These are phyloP conservation scores for Acrocephalus kingi DNA, from an alignment of 2,113 vertebrate genomes.

Conservation along the genomic window DNA sequence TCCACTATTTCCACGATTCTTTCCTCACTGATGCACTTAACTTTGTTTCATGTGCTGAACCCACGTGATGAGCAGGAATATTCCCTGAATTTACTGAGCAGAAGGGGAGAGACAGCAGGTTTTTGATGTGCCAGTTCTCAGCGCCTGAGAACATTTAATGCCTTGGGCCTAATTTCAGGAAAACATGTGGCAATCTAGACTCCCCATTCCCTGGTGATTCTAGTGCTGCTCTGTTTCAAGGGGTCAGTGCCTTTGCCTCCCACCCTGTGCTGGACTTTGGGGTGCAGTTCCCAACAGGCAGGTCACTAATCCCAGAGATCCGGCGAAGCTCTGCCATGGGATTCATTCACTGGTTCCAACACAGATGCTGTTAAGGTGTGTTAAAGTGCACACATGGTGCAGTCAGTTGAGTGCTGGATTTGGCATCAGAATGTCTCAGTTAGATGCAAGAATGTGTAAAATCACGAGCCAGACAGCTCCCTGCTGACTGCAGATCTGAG, in stretches of 20 bases:
- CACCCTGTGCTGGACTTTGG: not conserved
- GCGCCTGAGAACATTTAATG: not conserved
- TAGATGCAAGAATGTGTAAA: conserved; percentile 63
- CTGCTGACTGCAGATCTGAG: conserved; percentile 58
- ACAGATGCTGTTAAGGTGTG: conserved; percentile 27
- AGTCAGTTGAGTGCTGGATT: conserved; percentile 8
- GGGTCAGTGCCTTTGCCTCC: not conserved
- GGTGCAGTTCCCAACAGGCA: not conserved
- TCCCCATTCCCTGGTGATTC: not conserved
- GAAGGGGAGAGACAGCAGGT: not conserved
- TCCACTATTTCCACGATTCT: rapidly evolving
- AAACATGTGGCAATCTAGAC: not conserved
- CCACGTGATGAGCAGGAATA: not conserved
- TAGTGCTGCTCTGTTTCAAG: not conserved
- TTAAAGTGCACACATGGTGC: not conserved
- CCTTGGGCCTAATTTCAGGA: not conserved
- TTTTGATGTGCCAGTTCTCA: not conserved
- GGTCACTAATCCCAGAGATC: not conserved
- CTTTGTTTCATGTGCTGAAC: not conserved
- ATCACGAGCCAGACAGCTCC: conserved; percentile 57
- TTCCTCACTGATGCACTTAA: not conserved
- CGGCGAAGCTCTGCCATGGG: not conserved
- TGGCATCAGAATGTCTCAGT: conserved; percentile 34
- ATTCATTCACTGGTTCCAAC: not conserved
- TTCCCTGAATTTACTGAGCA: not conserved